Base-by-base conservation (phyloP, 2,888 invertebrate genomes). In the Erpobdella octoculata region DNA sequence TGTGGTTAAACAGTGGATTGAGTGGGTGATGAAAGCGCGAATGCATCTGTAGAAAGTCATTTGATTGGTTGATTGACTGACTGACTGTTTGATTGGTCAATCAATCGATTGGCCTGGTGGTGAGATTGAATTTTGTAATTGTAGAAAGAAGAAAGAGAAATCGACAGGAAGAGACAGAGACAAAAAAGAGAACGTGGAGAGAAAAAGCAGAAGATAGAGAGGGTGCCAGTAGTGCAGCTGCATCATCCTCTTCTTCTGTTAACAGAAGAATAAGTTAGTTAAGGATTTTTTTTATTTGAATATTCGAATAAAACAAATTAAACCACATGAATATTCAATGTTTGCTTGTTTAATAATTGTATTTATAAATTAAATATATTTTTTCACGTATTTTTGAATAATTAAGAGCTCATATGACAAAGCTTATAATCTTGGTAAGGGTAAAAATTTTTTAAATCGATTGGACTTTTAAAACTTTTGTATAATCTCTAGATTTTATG, bases 131-230 rank as follows among this genome's bases (percentile, higher is more conserved):
- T 15, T 6, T 9, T 66, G 9, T 33, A 38, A 25, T 66, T 66
- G 66, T 73, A 83, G 83, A 83, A 75, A 78, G 79, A 48, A 76
- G 83, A 58, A 79, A 78, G 74, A 71, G 79, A 9, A 81, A 81
- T 72, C 77, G 82, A 53, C 77, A 77, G 0, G 91, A 92, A 79
- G 93, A 93, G 78, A 89, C 91, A 0, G 85, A 89, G 79, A 87
- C 86, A 36, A 87, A 93, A 4, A 87, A 91, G 41, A 87, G 89
- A 58, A 89, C 90, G 80, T 88, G 88, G 85, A 88, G 87, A 80
- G 89, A 89, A 78, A 84, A 89, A 70, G 89, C 88, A 82, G 36
- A 69, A 15, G 48, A 61, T 31, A 70, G 37, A 6, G 46, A 33
- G 1, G 21, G 53, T 53, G 12, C 53, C 4, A 28, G n/a, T n/a